phyloP scores from a whole-genome alignment of 1,140 invertebrate genomes.

The Dermatophagoides farinae region DNA sequence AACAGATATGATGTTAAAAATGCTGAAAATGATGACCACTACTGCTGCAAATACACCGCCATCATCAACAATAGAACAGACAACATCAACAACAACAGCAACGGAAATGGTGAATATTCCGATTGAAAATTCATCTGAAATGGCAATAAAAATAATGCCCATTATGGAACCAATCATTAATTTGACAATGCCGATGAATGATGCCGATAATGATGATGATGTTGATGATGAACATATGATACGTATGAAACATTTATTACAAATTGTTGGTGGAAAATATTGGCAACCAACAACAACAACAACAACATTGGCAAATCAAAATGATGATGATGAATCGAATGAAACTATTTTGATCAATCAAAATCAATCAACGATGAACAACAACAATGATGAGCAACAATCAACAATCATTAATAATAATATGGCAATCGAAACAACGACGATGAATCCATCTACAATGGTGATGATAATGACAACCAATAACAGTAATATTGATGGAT shows the following conservation, averaged over 20 bases:
- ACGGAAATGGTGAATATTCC: not conserved
- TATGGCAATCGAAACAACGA: no score
- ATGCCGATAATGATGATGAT: not conserved
- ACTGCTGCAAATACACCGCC: not conserved
- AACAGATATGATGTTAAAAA: no score
- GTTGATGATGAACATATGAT: not conserved
- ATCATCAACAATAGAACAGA: no score
- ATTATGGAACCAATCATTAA: not conserved
- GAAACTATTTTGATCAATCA: no score
- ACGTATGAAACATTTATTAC: not conserved
- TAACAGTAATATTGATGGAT: no score
- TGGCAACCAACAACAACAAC: not conserved
- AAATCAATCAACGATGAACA: no score
- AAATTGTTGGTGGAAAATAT: not conserved
- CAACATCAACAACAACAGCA: not conserved
- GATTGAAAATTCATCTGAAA: not conserved
- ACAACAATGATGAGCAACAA: no score
- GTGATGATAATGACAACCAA: not conserved
- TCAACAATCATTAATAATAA: no score
- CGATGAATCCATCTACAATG: not conserved
- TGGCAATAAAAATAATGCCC: not conserved
- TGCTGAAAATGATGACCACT: not conserved
- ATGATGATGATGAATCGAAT: not conserved
- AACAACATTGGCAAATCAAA: not conserved
- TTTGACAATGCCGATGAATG: not conserved